Evolutionary conservation across 2,113 vertebrate species (phyloP), one percentile per base, ranked within the genome.

Genomic region (Empidonax traillii): DNA sequence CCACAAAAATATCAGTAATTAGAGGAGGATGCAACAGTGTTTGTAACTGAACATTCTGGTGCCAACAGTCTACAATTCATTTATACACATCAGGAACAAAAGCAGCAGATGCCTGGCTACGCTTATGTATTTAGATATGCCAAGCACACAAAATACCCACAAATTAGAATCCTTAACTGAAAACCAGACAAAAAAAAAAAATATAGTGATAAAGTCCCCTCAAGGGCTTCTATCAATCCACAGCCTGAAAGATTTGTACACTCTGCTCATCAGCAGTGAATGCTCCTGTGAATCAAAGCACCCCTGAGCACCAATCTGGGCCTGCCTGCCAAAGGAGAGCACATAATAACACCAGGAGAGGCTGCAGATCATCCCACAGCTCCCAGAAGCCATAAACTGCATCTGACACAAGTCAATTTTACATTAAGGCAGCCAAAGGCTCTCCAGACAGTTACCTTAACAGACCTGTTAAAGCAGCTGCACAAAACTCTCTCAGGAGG

Each of bases 331-430:
- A 92, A 92, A 59, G 82, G 75, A 90, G 53, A 94, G 93, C 92
- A 80, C 58, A 59, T 14, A 39, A 61, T 23, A 69, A 67, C 77
- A 47, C 55, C 84, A 72, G 18, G 85, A 87, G 80, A 93, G 53
- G 66, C 82, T 91, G 83, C 93, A 68, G 59, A 90, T 82, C 72
- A 47, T 74, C 72, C 93, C 93, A 91, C 81, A 93, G 79, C 92
- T 93, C 97, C 89, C 94, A 96, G 91, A 96, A 85, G 59, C 81
- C 86, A 92, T 89, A 77, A 97, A 97, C 52, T 95, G 85, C 89
- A 89, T 86, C 82, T 92, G 91, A 95, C 85, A 93, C 69, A 63
- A 96, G 97, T 88, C 18, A 87, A 96, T 96, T 98, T 96, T 93
- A 94, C 93, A 96, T 74, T 69, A 95, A 97, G 88, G 97, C 71